A percentile compares a stretch with the other conserved stretches of the same genome.
Evolutionary conservation across 1,140 invertebrate genomes (phyloP).

Genomic region (Danaus melanippus): DNA sequence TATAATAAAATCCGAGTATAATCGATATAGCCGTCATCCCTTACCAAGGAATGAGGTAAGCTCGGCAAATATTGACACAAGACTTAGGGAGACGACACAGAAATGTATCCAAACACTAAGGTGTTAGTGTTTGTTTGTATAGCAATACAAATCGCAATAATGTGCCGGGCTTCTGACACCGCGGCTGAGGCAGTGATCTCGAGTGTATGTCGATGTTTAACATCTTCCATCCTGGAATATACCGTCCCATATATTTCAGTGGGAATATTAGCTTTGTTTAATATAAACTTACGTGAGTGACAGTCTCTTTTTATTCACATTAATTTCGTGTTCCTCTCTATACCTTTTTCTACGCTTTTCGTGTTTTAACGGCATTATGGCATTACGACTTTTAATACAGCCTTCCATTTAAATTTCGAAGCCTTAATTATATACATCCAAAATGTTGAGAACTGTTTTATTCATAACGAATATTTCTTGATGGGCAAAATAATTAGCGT

Average conservation of each 20-base stretch:
- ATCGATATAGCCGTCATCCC: constrained; percentile 15
- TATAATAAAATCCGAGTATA: too few relatives aligned
- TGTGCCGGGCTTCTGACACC: constrained; percentile 23
- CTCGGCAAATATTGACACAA: constrained; percentile 54
- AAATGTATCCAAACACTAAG: constrained; percentile 51
- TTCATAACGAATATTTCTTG: constrained; percentile 23
- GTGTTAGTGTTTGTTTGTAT: constrained; percentile 52
- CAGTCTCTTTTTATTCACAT: not conserved
- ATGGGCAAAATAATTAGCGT: constrained; percentile 33
- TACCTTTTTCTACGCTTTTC: constrained; percentile 8
- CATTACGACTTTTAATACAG: not conserved
- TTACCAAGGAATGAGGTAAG: constrained; percentile 51
- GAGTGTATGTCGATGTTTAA: constrained; percentile 13
- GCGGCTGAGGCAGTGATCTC: constrained; percentile 6
- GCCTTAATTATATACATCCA: constrained; percentile 22
- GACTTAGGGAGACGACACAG: constrained; percentile 50
- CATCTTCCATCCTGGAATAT: not conserved
- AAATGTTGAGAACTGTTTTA: constrained; percentile 27
- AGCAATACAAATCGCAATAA: constrained; percentile 50
- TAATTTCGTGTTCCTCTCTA: constrained; percentile 7
- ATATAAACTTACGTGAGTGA: too few relatives aligned
- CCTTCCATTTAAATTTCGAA: constrained; percentile 1
- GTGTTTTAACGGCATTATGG: not conserved
- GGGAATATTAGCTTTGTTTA: too few relatives aligned
- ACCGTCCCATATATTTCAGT: too few relatives aligned